Evolutionary conservation across 2,797 vertebrate genomes (phyloP).

Genomic region (Scarus forsteni): DNA sequence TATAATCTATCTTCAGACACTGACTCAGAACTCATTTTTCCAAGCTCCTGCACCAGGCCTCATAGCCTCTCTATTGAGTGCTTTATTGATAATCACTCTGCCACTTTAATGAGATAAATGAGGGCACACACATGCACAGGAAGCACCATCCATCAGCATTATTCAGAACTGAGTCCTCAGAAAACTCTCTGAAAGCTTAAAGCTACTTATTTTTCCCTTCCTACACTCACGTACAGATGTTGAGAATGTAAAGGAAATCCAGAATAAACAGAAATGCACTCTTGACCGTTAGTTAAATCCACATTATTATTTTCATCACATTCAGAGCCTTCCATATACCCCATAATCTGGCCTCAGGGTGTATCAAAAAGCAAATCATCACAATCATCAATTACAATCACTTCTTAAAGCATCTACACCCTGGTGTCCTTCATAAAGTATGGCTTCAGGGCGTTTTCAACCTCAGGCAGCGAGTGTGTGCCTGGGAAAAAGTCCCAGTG

Average conservation of each 20-base stretch:
- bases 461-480: conserved; percentile 62
- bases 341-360: conserved; percentile 27
- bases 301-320: conserved; percentile 36
- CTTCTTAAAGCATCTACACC: conserved; percentile 51
- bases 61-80: conserved; percentile 42
- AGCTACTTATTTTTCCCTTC: conserved; percentile 19
- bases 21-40: conserved; percentile 33
- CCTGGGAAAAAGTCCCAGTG: conserved; percentile 55
- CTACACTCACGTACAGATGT: neutral
- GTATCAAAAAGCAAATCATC: conserved; percentile 55
- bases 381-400: conserved; percentile 70
- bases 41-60: neutral
- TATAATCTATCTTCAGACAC: conserved; percentile 25
- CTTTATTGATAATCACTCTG: conserved; percentile 60
- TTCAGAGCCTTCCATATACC: conserved; percentile 20
- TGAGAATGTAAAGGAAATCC: conserved; percentile 3
- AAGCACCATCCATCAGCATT: conserved; percentile 60
- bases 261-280: conserved; percentile 14
- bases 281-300: conserved; percentile 20
- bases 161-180: conserved; percentile 45
- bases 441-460: conserved; percentile 58
- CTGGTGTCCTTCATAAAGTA: conserved; percentile 55
- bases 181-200: conserved; percentile 5
- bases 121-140: conserved; percentile 33
- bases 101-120: conserved; percentile 64